Base-by-base conservation (phyloP, 2,113 vertebrate species). In the Centrocercus urophasianus region DNA sequence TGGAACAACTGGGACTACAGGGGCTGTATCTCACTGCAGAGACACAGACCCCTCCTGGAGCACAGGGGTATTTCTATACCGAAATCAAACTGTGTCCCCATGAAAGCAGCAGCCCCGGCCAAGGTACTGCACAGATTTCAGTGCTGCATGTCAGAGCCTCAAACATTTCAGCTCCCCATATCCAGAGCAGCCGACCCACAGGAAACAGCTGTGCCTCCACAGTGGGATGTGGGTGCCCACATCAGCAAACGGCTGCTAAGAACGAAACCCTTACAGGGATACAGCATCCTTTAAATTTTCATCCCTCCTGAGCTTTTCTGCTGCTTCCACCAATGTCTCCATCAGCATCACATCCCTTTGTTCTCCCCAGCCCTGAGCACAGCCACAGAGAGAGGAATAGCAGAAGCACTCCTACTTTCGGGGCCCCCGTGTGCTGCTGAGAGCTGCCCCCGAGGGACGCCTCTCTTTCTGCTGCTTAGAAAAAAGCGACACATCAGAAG, bases 101-200 rank as follows among this genome's bases (percentile, higher is more conserved):
- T 43, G 16, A 12, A 1, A 30, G 61, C 78, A 27, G 64, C 1
- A 2, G 32, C 54, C 48, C 18, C 1, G 1, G 47, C 42, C 1
- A 4, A 61, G 70, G 38, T 16, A 3, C 21, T 2, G 30, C 1
- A 36, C 64, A 61, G 71, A 63, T 54, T 32, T 18, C 0, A 6
- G 18, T 0, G 0, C 36, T 6, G 34, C 0, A 15, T 34, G 8
- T 9, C 0, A 1, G 21, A 25, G 27, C 2, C 71, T 50, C 12
- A 36, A 86, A 40, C 56, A 32, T 42, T 71, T 13, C 0, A 47
- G 17, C 3, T 5, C 67, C 1, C 3, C 56, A 22, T 59, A 88
- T 13, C 1, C 28, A 2, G 60, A 8, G 24, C 60, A 27, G 40
- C 64, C 28, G 12, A 28, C 64, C 12, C 28, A 21, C 89, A 91